Evolutionary conservation across 2,888 invertebrate genomes (phyloP).

Genomic region (Druceiella hillmani): DNA sequence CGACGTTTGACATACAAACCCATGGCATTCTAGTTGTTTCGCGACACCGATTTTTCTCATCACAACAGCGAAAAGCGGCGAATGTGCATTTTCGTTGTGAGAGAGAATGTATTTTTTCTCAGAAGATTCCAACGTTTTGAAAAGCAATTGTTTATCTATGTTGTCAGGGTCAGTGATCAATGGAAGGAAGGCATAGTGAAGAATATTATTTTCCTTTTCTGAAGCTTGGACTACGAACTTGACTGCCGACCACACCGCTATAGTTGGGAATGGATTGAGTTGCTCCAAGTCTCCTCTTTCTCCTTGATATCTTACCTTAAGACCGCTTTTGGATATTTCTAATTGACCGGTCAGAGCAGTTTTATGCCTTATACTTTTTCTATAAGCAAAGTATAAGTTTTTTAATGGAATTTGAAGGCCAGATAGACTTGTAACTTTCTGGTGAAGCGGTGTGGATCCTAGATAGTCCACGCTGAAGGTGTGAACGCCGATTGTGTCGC

Average conservation of each 20-base stretch:
- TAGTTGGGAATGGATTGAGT: slow-evolving; percentile 81
- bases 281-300: slow-evolving; percentile 58
- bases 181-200: slow-evolving; percentile 76
- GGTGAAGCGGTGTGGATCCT: slow-evolving; percentile 72
- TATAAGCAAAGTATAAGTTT: slow-evolving; percentile 63
- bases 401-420: slow-evolving; percentile 77
- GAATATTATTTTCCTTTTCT: slow-evolving; percentile 48
- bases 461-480: slow-evolving; percentile 73
- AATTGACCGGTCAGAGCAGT: slow-evolving; percentile 53
- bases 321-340: slow-evolving; percentile 63
- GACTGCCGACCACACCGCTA: slow-evolving; percentile 91
- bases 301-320: slow-evolving; percentile 66
- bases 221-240: slow-evolving; percentile 69
- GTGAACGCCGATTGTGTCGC: slow-evolving; percentile 51
- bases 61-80: slow-evolving; percentile 84
- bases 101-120: slow-evolving; percentile 55
- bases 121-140: slow-evolving; percentile 47
- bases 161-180: slow-evolving; percentile 77
- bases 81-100: slow-evolving; percentile 61
- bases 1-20: slow-evolving; percentile 82
- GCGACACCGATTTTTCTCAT: slow-evolving; percentile 77
- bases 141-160: slow-evolving; percentile 66
- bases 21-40: slow-evolving; percentile 83
- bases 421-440: slow-evolving; percentile 75
- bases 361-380: slow-evolving; percentile 49